These are phyloP conservation scores for Patagioenas fasciata DNA, from an alignment of 2,113 vertebrate species.

Conservation along the genomic window DNA sequence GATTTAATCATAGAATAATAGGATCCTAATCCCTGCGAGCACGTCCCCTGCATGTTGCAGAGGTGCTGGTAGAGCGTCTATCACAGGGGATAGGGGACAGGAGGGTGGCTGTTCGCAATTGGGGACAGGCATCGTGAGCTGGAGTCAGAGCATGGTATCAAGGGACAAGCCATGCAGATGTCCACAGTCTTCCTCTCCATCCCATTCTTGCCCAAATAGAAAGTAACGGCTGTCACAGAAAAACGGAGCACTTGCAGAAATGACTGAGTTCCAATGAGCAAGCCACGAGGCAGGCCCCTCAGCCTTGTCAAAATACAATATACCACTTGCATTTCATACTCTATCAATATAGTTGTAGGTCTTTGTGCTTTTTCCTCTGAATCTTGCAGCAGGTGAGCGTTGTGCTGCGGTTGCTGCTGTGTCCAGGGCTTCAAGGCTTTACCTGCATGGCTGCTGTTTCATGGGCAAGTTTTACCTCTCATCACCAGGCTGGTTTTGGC, in stretches of 20 bases:
- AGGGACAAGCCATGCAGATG: neutral
- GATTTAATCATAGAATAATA: too few relatives aligned
- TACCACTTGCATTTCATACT: neutral
- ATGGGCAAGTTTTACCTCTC: too few relatives aligned
- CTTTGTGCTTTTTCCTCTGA: neutral
- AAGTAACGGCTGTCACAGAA: neutral
- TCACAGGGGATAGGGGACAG: fast-evolving
- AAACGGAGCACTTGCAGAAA: neutral
- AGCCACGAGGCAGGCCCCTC: neutral
- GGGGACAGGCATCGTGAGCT: neutral
- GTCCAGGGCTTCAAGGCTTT: neutral
- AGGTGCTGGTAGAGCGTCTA: neutral
- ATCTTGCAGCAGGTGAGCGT: neutral
- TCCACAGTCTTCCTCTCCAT: neutral
- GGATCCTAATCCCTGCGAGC: neutral
- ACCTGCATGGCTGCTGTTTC: too few relatives aligned
- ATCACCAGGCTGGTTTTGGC: too few relatives aligned
- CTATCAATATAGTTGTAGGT: neutral
- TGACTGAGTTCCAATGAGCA: neutral
- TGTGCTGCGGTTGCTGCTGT: neutral
- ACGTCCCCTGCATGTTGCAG: too few relatives aligned
- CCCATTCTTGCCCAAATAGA: neutral
- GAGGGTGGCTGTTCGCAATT: neutral
- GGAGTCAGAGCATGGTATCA: too few relatives aligned
- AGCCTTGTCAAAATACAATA: neutral